phyloP scores from a whole-genome alignment of 64 coral and sea anemone species.

The Astreopora myriophthalma region DNA sequence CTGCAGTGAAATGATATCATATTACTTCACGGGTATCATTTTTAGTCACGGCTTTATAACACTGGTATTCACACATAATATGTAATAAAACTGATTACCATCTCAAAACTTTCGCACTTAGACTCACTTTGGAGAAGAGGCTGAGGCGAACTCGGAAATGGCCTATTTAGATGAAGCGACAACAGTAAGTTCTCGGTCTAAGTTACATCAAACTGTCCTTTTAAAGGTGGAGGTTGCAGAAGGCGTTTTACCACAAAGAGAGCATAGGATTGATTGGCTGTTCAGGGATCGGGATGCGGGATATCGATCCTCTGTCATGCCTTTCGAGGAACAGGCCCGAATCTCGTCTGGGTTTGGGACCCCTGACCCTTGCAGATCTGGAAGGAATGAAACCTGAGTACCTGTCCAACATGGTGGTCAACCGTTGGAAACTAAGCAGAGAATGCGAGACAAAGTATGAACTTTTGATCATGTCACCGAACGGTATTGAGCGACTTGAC shows the following conservation, averaged over 20 bases:
- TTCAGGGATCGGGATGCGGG: not conserved
- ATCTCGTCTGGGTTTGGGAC: not conserved
- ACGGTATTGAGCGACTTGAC: constrained; percentile 57
- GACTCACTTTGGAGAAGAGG: too few species aligned
- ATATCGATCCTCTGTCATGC: not conserved
- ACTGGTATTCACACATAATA: too few species aligned
- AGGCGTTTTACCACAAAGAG: not conserved
- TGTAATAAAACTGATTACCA: too few species aligned
- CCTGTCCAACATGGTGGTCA: not conserved
- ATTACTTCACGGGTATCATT: too few species aligned
- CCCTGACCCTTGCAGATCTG: not conserved
- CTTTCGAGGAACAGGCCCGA: not conserved
- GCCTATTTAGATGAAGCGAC: too few species aligned
- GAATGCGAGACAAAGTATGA: not conserved
- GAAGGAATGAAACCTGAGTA: not conserved
- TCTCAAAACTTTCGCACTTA: too few species aligned
- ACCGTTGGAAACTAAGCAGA: not conserved
- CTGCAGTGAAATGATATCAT: too few species aligned
- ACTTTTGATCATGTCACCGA: constrained; percentile 55
- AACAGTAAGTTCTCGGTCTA: too few species aligned
- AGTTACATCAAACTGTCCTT: too few species aligned
- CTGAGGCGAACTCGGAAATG: too few species aligned
- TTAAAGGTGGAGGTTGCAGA: not conserved
- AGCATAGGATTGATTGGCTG: not conserved
- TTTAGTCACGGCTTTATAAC: too few species aligned